Evolutionary conservation across 1,140 invertebrate genomes (phyloP).

Genomic region (Melipona quadrifasciata): DNA sequence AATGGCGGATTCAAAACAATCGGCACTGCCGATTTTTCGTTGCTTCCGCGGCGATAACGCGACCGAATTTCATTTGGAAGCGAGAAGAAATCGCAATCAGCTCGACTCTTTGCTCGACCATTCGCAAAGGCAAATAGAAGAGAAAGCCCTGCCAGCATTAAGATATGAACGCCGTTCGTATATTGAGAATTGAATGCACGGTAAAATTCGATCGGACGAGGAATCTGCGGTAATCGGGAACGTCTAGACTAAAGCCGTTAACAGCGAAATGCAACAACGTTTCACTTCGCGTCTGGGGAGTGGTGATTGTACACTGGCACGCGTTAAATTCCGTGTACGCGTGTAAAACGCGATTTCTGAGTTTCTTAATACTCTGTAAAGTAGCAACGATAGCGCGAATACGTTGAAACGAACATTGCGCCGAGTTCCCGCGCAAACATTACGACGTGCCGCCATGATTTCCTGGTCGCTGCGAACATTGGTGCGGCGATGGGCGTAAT

Average conservation of each 20-base stretch:
- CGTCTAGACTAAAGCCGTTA: conserved; percentile 16
- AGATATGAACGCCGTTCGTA: background rate
- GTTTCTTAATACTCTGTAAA: background rate
- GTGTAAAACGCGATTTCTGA: background rate
- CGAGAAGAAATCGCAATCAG: too few relatives aligned
- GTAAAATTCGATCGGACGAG: conserved; percentile 19
- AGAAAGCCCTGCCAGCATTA: background rate
- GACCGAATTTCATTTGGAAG: background rate
- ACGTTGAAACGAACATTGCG: background rate
- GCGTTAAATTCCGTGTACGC: background rate
- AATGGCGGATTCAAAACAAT: background rate
- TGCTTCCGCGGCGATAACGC: too few relatives aligned
- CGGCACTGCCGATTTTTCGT: too few relatives aligned
- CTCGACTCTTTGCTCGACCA: too few relatives aligned
- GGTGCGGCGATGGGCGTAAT: too few relatives aligned
- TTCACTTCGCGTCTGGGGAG: background rate
- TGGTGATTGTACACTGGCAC: background rate
- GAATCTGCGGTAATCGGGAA: conserved; percentile 33
- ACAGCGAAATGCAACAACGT: background rate
- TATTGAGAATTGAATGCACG: conserved; percentile 1
- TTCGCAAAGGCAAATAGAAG: background rate
- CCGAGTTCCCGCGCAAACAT: background rate
- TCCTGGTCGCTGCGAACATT: background rate
- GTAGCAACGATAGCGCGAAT: background rate
- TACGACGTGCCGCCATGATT: background rate